A percentile compares a stretch with the other conserved stretches of the same genome.
These are phyloP conservation scores for Graphium colonna DNA, from an alignment of 2,888 invertebrate genomes.

Conservation along the genomic window DNA sequence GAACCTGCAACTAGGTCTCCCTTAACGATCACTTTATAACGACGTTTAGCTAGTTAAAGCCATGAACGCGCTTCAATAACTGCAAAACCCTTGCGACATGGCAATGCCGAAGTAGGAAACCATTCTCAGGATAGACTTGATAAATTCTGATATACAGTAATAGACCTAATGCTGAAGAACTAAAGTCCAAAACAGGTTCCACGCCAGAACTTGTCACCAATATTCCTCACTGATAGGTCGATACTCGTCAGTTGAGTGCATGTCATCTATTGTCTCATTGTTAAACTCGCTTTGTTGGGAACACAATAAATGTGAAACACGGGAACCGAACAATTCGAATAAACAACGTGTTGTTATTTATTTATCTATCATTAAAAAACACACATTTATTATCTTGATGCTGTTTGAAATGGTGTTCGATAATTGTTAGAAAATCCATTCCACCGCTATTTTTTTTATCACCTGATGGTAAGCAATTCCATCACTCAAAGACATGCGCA, in stretches of 20 bases:
- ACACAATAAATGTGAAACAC: slow-evolving; percentile 1
- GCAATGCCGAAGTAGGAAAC: slow-evolving; percentile 6
- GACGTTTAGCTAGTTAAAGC: neutral
- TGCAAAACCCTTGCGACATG: slow-evolving; percentile 2
- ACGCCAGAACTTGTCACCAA: neutral
- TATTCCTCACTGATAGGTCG: neutral
- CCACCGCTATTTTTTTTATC: too few species aligned
- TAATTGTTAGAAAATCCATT: too few species aligned
- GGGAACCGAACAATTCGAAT: neutral
- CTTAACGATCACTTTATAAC: neutral
- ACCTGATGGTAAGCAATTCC: too few species aligned
- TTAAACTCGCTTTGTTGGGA: slow-evolving; percentile 10
- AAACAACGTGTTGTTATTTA: neutral
- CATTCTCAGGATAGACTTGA: neutral
- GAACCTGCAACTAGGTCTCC: neutral
- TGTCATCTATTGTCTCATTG: slow-evolving; percentile 9
- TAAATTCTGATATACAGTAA: neutral
- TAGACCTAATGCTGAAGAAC: neutral
- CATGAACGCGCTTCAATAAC: slow-evolving; percentile 8
- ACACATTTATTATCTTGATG: too few species aligned
- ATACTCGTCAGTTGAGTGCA: slow-evolving; percentile 8
- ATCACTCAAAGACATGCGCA: too few species aligned
- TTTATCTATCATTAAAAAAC: too few species aligned
- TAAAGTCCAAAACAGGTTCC: neutral
- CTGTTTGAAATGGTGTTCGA: too few species aligned